A percentile compares a stretch with the other conserved stretches of the same genome.
phyloP scores from a whole-genome alignment of 2,797 vertebrate species.

The Pseudochirops cupreus region DNA sequence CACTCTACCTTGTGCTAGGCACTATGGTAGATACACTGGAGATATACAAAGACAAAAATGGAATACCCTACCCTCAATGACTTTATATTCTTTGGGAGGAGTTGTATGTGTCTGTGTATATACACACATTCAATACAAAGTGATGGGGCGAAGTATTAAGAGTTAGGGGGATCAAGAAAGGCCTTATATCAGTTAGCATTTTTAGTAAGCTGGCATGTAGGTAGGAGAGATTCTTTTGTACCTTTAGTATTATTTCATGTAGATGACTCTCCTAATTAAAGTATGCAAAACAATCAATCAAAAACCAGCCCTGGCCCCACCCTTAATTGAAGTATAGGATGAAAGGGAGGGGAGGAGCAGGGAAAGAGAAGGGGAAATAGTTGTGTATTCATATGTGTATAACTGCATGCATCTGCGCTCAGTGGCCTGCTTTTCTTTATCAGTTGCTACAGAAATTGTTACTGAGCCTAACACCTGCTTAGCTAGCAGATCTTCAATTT shows the following conservation, averaged over 20 bases:
- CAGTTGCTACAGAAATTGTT: neutral
- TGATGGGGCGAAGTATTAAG: neutral
- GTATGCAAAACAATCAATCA: neutral
- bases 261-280: neutral
- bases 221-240: neutral
- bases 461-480: neutral
- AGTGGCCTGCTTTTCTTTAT: neutral
- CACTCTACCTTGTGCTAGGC: too few relatives aligned
- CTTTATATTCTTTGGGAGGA: neutral
- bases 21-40: neutral
- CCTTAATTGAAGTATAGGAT: neutral
- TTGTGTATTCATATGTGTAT: neutral
- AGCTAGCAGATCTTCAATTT: conserved; percentile 14
- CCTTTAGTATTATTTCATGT: neutral
- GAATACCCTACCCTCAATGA: neutral
- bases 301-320: neutral
- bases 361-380: neutral
- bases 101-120: neutral
- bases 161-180: neutral
- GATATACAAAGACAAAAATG: neutral
- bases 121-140: neutral
- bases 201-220: neutral
- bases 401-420: neutral
- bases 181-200: neutral
- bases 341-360: neutral